phyloP scores from a whole-genome alignment of 2,113 vertebrate genomes.

The Terrapene triunguis region DNA sequence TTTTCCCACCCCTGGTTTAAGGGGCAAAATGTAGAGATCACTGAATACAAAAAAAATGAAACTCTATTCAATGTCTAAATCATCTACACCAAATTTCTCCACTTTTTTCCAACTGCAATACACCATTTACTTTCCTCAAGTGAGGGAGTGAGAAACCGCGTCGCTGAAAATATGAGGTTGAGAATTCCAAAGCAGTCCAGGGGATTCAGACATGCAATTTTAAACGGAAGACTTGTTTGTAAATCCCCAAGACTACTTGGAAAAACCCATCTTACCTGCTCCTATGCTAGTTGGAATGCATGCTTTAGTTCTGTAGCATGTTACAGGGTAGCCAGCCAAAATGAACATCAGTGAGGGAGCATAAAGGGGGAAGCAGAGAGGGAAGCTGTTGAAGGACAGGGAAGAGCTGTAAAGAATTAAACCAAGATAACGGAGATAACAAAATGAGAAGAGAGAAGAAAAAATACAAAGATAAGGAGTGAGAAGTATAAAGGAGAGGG shows the following conservation, averaged over 20 bases:
- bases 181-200: neutral
- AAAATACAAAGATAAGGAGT: neutral
- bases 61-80: neutral
- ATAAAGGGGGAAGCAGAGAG: neutral
- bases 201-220: neutral
- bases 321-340: neutral
- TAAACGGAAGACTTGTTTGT: neutral
- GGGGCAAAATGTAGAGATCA: neutral
- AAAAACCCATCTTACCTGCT: neutral
- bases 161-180: neutral
- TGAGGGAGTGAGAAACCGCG: neutral
- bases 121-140: neutral
- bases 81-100: neutral
- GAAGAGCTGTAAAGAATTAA: neutral
- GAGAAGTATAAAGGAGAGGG: neutral
- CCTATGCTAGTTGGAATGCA: neutral
- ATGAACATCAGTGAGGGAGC: neutral
- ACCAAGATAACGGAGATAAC: fast-evolving
- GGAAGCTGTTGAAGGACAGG: neutral
- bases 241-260: neutral
- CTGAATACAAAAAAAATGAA: neutral
- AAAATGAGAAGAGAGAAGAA: neutral
- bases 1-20: neutral
- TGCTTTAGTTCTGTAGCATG: neutral
- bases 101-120: neutral